Conservation (phyloP, 2,888 invertebrate genomes). For the Dolichomitus sp. region DNA sequence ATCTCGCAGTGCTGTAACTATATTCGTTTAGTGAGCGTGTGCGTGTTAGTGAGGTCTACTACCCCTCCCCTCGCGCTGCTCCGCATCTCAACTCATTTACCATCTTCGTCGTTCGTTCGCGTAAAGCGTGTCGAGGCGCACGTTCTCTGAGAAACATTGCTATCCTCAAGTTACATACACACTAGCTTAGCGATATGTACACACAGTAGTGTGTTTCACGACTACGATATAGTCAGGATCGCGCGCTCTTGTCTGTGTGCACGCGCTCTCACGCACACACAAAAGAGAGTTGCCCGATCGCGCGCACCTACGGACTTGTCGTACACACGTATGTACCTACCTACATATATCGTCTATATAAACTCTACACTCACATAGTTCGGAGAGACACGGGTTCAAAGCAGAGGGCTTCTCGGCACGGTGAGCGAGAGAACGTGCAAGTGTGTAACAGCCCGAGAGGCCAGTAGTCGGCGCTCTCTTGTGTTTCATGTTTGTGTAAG, state of each 20-base stretch:
- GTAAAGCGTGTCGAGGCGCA: slow-evolving; percentile 59
- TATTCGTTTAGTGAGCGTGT: slow-evolving; percentile 23
- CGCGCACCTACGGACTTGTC: slow-evolving; percentile 49
- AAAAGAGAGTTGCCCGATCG: slow-evolving; percentile 47
- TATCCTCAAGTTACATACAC: slow-evolving; percentile 37
- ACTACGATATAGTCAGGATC: not conserved
- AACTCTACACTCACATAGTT: slow-evolving; percentile 24
- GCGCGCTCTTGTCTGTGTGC: slow-evolving; percentile 6
- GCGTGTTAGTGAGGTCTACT: slow-evolving; percentile 8
- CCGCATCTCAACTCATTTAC: slow-evolving; percentile 45
- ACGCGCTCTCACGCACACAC: slow-evolving; percentile 20
- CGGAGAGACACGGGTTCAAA: slow-evolving; percentile 40
- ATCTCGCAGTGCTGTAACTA: slow-evolving; percentile 37
- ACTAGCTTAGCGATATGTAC: slow-evolving; percentile 21
- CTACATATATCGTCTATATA: slow-evolving; percentile 5
- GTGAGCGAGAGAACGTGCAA: slow-evolving; percentile 28
- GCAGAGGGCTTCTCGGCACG: slow-evolving; percentile 46
- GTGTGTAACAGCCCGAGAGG: slow-evolving; percentile 47
- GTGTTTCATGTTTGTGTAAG: slow-evolving; percentile 14
- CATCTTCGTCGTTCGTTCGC: slow-evolving; percentile 51
- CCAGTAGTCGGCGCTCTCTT: slow-evolving; percentile 56
- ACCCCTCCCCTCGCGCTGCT: slow-evolving; percentile 7
- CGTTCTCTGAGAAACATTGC: slow-evolving; percentile 51
- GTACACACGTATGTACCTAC: not conserved
- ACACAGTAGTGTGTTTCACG: not conserved